phyloP scores from a whole-genome alignment of 1,140 invertebrate genomes.

The Cherax quadricarinatus region DNA sequence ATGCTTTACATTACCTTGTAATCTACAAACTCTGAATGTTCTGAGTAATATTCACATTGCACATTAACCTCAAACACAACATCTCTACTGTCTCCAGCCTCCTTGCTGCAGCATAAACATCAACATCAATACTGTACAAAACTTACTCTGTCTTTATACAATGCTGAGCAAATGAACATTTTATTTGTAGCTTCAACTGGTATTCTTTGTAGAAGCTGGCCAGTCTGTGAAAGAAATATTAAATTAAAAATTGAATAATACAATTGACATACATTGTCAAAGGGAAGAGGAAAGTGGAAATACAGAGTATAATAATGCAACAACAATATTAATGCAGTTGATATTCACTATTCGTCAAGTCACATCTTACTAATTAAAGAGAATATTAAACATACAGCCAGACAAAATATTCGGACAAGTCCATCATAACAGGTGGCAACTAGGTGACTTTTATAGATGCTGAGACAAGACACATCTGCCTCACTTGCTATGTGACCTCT shows the following conservation, averaged over 20 bases:
- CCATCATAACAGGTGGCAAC: constrained; percentile 64
- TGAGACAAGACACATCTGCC: constrained; percentile 62
- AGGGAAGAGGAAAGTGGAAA: no score
- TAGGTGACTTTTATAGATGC: constrained; percentile 38
- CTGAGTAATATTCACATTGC: no score
- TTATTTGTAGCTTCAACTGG: constrained; percentile 54
- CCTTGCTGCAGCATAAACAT: no score
- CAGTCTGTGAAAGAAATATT: constrained; percentile 34
- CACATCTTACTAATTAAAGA: no score
- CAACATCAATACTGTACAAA: neutral
- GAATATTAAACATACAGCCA: neutral
- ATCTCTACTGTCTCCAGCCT: no score
- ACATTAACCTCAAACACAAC: no score
- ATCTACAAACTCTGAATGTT: no score
- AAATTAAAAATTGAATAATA: neutral
- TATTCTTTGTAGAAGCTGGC: constrained; percentile 52
- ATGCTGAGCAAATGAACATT: constrained; percentile 66
- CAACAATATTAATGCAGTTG: no score
- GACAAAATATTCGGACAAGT: constrained; percentile 50
- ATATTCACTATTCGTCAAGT: no score
- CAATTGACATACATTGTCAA: no score
- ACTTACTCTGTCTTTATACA: constrained; percentile 67
- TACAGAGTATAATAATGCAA: no score
- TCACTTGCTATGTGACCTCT: constrained; percentile 57
- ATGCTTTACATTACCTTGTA: no score